Evolutionary conservation across 2,888 invertebrate species (phyloP).

Genomic region (Volucella bombylans): DNA sequence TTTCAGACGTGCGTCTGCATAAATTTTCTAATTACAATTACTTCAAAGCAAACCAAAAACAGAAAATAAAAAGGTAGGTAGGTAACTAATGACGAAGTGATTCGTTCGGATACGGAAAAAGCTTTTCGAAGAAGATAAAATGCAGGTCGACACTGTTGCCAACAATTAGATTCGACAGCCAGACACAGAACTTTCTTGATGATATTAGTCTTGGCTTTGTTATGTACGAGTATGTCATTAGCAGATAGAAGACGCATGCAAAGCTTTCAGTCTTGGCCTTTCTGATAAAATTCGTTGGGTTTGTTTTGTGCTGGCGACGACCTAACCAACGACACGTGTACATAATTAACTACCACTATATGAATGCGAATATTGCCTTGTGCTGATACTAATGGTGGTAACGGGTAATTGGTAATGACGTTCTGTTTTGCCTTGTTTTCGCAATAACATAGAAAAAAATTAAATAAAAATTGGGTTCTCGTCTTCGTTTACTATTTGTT

Average conservation of each 20-base stretch:
- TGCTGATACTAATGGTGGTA: background rate
- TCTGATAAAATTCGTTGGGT: background rate
- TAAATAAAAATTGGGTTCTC: constrained; percentile 41
- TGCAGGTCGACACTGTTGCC: background rate
- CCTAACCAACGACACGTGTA: constrained; percentile 45
- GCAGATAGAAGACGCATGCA: constrained; percentile 1
- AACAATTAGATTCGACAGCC: background rate
- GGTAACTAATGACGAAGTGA: constrained; percentile 23
- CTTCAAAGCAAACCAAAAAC: background rate
- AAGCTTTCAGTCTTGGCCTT: constrained; percentile 12
- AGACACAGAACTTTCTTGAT: constrained; percentile 1
- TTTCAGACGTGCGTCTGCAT: constrained; percentile 19
- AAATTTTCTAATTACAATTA: constrained; percentile 47
- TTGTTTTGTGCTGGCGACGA: background rate
- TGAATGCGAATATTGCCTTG: background rate
- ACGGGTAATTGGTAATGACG: constrained; percentile 9
- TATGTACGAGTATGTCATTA: constrained; percentile 1
- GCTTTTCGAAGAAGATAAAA: constrained; percentile 8
- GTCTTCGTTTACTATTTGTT: constrained; percentile 22
- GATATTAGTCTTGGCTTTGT: constrained; percentile 2
- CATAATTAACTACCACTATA: constrained; percentile 50
- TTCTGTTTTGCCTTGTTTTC: constrained; percentile 12
- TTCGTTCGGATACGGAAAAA: constrained; percentile 20
- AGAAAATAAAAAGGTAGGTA: background rate
- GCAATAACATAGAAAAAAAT: background rate